A percentile compares a stretch with the other conserved stretches of the same genome.
phyloP scores from a whole-genome alignment of 2,888 invertebrate species.

The Trachelus tabidus region DNA sequence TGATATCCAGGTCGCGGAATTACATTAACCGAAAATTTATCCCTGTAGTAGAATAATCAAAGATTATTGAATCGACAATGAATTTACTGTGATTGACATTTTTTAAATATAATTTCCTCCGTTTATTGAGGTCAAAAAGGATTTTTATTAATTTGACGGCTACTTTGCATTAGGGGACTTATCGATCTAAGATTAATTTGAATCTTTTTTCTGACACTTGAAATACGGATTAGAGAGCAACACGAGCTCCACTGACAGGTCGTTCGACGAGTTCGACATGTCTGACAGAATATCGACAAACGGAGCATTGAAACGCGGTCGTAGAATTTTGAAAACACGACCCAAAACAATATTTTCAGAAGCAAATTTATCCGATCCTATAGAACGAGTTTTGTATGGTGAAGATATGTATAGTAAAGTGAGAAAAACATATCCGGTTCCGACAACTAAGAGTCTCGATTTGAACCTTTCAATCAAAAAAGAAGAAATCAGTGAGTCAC shows the following conservation, averaged over 20 bases:
- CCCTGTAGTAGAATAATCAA: not conserved
- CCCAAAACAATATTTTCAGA: conserved; percentile 9
- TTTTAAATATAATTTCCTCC: not conserved
- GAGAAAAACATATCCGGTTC: conserved; percentile 18
- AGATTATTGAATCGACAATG: not conserved
- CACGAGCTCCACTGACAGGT: not conserved
- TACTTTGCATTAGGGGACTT: not conserved
- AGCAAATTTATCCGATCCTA: conserved; percentile 8
- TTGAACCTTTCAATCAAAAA: not conserved
- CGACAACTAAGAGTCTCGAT: not conserved
- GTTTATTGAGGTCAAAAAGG: not conserved
- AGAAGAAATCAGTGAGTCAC: conserved; percentile 50
- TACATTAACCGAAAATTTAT: not conserved
- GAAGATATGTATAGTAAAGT: not conserved
- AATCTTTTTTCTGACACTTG: not conserved
- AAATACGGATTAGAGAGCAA: not conserved
- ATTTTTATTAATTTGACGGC: not conserved
- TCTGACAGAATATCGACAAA: conserved; percentile 41
- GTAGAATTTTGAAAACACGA: conserved; percentile 48
- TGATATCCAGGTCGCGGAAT: not conserved
- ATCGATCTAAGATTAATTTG: not conserved
- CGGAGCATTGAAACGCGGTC: conserved; percentile 56
- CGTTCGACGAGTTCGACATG: conserved; percentile 28
- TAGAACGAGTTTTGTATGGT: not conserved
- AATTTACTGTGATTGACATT: not conserved